A percentile compares a stretch with the other conserved stretches of the same genome.
These are phyloP conservation scores for Cariama cristata DNA, from an alignment of 2,113 vertebrate genomes.

Conservation along the genomic window DNA sequence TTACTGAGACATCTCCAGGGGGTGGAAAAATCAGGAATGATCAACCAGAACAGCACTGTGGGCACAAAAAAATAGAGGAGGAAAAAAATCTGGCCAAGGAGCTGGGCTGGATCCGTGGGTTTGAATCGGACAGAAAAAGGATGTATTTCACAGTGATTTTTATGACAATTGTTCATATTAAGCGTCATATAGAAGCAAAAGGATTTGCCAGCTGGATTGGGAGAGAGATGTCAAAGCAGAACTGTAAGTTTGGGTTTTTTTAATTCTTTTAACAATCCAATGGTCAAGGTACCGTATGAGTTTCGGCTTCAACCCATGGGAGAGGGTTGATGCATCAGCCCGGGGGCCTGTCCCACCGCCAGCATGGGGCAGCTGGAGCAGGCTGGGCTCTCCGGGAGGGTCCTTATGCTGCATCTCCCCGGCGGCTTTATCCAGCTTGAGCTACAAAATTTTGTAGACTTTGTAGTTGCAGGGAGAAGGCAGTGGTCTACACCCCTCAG, in stretches of 20 bases:
- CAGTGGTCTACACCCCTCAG: fast-evolving
- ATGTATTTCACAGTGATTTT: background rate
- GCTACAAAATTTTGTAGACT: background rate
- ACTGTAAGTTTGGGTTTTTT: background rate
- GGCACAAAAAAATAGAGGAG: background rate
- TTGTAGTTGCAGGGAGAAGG: background rate
- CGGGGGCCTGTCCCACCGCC: background rate
- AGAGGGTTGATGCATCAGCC: fast-evolving
- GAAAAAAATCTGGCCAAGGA: background rate
- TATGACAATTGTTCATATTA: background rate
- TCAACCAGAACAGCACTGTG: background rate
- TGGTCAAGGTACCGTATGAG: background rate
- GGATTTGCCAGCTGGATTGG: background rate
- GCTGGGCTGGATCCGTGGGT: background rate
- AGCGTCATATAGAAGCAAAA: background rate
- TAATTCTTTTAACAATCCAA: background rate
- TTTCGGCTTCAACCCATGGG: background rate
- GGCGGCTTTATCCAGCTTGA: background rate
- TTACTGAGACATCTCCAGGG: background rate
- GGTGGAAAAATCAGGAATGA: background rate
- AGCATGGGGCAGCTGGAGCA: background rate
- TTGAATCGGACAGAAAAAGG: background rate
- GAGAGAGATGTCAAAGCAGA: background rate
- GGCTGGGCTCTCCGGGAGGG: fast-evolving
- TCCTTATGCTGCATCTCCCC: background rate